A percentile compares a stretch with the other conserved stretches of the same genome.
Evolutionary conservation across 2,797 vertebrate species (phyloP).

Genomic region (Chromobotia macracanthus): DNA sequence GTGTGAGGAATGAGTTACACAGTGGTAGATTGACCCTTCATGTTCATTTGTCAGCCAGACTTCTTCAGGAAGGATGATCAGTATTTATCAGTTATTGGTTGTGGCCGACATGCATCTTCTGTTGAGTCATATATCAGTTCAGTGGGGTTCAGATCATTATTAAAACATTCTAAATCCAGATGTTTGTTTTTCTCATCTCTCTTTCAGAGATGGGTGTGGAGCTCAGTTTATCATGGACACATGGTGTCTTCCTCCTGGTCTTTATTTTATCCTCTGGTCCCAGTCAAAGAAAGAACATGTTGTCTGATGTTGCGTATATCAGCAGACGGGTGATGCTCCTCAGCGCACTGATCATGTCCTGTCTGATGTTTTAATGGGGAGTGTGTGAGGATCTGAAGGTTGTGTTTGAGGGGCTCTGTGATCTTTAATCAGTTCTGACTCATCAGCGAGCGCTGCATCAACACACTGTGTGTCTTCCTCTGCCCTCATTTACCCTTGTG

Average conservation of each 20-base stretch:
- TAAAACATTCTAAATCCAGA: slow-evolving; percentile 8
- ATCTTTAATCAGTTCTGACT: slow-evolving; percentile 60
- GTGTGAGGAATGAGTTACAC: slow-evolving; percentile 49
- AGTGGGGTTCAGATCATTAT: slow-evolving; percentile 9
- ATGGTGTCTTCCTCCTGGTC: neutral
- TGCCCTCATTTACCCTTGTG: slow-evolving; percentile 74
- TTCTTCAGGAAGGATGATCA: slow-evolving; percentile 57
- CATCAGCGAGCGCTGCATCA: slow-evolving; percentile 44
- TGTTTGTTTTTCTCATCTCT: neutral
- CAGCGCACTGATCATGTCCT: slow-evolving; percentile 55
- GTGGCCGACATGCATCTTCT: slow-evolving; percentile 53
- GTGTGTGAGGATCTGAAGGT: slow-evolving; percentile 53
- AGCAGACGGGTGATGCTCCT: neutral
- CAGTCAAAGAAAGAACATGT: slow-evolving; percentile 10
- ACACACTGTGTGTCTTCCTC: slow-evolving; percentile 55
- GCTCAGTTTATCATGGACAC: neutral
- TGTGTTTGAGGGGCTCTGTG: slow-evolving; percentile 63
- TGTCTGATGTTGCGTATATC: slow-evolving; percentile 30
- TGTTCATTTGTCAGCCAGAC: slow-evolving; percentile 51
- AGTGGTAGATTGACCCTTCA: slow-evolving; percentile 38
- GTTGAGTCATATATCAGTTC: slow-evolving; percentile 50
- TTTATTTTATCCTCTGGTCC: neutral
- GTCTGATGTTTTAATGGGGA: slow-evolving; percentile 70
- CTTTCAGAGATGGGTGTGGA: neutral
- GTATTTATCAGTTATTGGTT: slow-evolving; percentile 63